These are phyloP conservation scores for Hemitrygon akajei DNA, from an alignment of 2,797 vertebrate genomes.

Conservation along the genomic window DNA sequence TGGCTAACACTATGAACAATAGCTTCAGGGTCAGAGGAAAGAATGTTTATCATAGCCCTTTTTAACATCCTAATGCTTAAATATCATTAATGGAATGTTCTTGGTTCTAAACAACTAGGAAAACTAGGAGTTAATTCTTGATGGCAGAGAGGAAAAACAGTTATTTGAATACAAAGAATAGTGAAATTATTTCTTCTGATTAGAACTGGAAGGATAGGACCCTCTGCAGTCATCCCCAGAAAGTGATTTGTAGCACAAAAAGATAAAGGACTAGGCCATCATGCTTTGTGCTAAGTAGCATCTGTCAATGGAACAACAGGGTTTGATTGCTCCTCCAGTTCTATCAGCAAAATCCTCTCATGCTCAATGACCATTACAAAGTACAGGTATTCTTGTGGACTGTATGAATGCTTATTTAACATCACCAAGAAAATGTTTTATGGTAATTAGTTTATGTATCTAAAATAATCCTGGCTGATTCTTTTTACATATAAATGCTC, in stretches of 20 bases:
- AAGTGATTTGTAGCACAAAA: conserved; percentile 32
- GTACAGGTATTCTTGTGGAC: conserved; percentile 40
- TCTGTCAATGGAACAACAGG: conserved; percentile 47
- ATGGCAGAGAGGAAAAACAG: neutral
- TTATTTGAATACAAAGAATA: neutral
- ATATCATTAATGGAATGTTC: neutral
- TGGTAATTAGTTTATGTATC: neutral
- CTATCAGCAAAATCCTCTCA: conserved; percentile 50
- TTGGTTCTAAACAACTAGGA: neutral
- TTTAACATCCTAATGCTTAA: neutral
- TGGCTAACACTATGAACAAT: neutral
- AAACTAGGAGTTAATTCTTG: neutral
- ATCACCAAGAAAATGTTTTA: neutral
- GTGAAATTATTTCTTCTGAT: neutral
- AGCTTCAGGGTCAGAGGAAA: neutral
- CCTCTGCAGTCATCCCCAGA: neutral
- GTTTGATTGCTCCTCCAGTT: conserved; percentile 45
- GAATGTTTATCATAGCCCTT: neutral
- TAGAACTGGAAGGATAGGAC: neutral
- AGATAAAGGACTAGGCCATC: conserved; percentile 42
- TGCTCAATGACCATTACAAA: conserved; percentile 48
- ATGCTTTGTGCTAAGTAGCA: conserved; percentile 48
- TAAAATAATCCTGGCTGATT: neutral
- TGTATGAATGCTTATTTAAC: neutral
- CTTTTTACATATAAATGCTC: neutral